phyloP scores from a whole-genome alignment of 2,888 invertebrate species.

The Sialis fuliginosa region DNA sequence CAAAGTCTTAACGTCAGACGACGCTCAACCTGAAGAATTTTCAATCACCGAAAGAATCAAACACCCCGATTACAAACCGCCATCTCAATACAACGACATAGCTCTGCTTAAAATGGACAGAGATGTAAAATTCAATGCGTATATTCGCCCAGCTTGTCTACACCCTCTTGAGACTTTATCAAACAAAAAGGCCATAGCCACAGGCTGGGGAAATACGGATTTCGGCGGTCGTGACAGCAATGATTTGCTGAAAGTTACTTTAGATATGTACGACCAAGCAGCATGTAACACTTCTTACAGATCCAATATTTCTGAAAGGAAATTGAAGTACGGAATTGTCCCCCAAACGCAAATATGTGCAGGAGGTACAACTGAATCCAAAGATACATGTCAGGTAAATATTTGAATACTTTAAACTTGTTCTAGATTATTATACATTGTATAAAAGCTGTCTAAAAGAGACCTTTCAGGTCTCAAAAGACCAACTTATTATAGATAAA shows the following conservation, averaged over 20 bases:
- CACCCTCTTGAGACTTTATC: constrained; percentile 2
- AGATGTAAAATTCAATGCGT: constrained; percentile 20
- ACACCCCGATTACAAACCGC: not conserved
- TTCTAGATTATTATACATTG: no score
- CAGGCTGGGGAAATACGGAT: constrained; percentile 13
- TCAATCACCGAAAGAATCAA: not conserved
- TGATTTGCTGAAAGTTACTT: constrained; percentile 11
- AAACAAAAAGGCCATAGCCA: constrained; percentile 8
- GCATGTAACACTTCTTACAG: constrained; percentile 9
- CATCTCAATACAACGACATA: constrained; percentile 20
- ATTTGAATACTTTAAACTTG: not conserved
- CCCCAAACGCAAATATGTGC: constrained; percentile 15
- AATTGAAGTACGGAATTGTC: constrained; percentile 10
- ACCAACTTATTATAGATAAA: no score
- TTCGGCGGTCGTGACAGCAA: constrained; percentile 9
- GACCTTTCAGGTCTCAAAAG: no score
- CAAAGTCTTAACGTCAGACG: constrained; percentile 16
- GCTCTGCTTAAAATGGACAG: constrained; percentile 25
- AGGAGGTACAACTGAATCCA: constrained; percentile 9
- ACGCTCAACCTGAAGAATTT: constrained; percentile 15
- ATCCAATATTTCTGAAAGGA: constrained; percentile 1
- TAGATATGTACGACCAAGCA: constrained; percentile 9
- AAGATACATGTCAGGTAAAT: constrained; percentile 16
- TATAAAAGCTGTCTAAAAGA: no score
- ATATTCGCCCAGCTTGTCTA: constrained; percentile 29